Evolutionary conservation across 2,797 vertebrate species (phyloP).

Genomic region (Tolypeutes matacus): DNA sequence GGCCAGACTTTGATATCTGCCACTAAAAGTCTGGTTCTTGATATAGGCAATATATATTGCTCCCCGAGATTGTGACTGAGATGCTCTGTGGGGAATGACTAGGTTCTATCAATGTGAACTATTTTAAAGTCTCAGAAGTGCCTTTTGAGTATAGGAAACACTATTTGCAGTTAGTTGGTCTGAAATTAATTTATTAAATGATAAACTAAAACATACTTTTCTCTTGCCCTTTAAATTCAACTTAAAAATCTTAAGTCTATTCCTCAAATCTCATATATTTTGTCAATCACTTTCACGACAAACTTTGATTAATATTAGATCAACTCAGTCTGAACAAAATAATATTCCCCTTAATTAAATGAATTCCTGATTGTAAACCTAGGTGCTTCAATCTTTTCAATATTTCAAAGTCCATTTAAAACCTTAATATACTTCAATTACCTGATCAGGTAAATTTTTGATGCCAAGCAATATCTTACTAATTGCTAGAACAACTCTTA

Average conservation of each 20-base stretch:
- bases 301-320: slow-evolving; percentile 57
- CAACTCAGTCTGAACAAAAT: slow-evolving; percentile 25
- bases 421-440: slow-evolving; percentile 41
- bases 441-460: not conserved
- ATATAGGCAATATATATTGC: not conserved
- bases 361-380: slow-evolving; percentile 51
- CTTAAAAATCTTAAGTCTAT: slow-evolving; percentile 9
- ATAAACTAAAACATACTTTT: slow-evolving; percentile 49
- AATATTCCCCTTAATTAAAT: slow-evolving; percentile 59
- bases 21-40: not conserved
- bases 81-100: not conserved
- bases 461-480: slow-evolving; percentile 39
- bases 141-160: not conserved
- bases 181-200: slow-evolving; percentile 30
- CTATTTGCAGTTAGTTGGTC: slow-evolving; percentile 12
- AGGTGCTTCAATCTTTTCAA: slow-evolving; percentile 33
- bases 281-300: slow-evolving; percentile 37
- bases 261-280: slow-evolving; percentile 39
- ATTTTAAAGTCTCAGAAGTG: not conserved
- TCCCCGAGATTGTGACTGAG: not conserved
- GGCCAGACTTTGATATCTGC: not conserved
- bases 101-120: not conserved
- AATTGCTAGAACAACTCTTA: slow-evolving; percentile 53
- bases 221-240: slow-evolving; percentile 21
- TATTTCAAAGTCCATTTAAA: slow-evolving; percentile 53